A percentile compares a stretch with the other conserved stretches of the same genome.
These are phyloP conservation scores for Hemicordylus capensis DNA, from an alignment of 2,113 vertebrate species.

Conservation along the genomic window DNA sequence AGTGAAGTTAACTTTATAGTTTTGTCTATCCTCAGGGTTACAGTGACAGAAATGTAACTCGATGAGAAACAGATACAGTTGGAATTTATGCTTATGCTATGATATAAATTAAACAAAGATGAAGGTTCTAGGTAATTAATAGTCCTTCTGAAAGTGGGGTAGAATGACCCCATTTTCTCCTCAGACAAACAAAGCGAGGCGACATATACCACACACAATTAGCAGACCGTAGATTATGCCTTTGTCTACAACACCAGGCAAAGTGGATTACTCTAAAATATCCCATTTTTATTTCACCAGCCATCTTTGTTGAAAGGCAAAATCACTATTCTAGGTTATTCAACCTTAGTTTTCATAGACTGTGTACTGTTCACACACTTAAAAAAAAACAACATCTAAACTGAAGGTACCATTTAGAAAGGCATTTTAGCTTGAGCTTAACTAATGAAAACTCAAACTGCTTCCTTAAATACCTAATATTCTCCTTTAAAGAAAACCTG, in stretches of 20 bases:
- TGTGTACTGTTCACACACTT: background rate
- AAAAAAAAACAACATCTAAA: too few relatives aligned
- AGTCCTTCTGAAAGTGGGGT: conserved; percentile 48
- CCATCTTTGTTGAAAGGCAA: background rate
- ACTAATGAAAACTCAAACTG: background rate
- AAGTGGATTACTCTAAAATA: conserved; percentile 24
- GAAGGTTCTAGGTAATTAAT: conserved; percentile 60
- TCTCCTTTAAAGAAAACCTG: conserved; percentile 27
- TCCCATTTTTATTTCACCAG: background rate
- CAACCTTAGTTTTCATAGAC: background rate
- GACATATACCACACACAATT: conserved; percentile 9
- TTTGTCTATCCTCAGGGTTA: conserved; percentile 81
- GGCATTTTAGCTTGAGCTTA: background rate
- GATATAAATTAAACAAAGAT: conserved; percentile 77
- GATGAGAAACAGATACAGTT: conserved; percentile 79
- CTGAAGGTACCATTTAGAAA: conserved; percentile 15
- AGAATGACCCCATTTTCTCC: conserved; percentile 41
- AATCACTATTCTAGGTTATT: background rate
- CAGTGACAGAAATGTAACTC: conserved; percentile 75
- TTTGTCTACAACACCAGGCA: background rate
- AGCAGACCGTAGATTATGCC: conserved; percentile 10
- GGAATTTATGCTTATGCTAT: conserved; percentile 71
- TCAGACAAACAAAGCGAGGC: conserved; percentile 26
- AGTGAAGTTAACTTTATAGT: conserved; percentile 78
- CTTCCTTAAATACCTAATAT: conserved; percentile 27